Evolutionary conservation across 1,140 invertebrate species (phyloP).

Genomic region (Drosophila erecta): DNA sequence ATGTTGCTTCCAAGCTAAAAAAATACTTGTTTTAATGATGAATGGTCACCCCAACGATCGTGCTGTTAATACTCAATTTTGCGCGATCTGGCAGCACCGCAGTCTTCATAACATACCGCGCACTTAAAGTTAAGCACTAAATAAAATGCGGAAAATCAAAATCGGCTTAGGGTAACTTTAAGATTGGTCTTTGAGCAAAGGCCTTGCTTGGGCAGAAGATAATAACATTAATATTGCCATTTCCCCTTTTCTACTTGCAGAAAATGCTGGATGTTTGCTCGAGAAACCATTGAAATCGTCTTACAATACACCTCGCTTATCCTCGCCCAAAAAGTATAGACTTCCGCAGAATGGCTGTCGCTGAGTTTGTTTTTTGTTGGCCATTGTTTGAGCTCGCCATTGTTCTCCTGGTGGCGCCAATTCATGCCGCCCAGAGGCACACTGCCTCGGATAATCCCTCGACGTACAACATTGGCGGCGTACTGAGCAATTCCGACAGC

Average conservation of each 20-base stretch:
- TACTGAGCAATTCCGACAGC: constrained; percentile 92
- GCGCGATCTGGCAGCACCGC: constrained; percentile 7
- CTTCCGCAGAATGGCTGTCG: constrained; percentile 59
- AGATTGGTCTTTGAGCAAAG: background rate
- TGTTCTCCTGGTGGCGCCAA: constrained; percentile 57
- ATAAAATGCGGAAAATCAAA: too few species aligned
- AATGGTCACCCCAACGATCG: constrained; percentile 2
- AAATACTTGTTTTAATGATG: background rate
- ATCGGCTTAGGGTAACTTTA: background rate
- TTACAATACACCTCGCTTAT: constrained; percentile 42
- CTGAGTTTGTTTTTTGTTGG: constrained; percentile 55
- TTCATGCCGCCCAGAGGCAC: constrained; percentile 66
- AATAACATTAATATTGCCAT: constrained; percentile 6
- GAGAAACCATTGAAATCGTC: constrained; percentile 37
- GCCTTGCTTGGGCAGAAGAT: background rate
- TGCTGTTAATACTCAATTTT: background rate
- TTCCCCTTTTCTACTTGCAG: constrained; percentile 37
- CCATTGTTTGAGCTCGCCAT: constrained; percentile 64
- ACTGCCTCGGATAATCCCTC: constrained; percentile 87
- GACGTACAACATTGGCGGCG: constrained; percentile 94
- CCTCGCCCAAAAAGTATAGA: constrained; percentile 35
- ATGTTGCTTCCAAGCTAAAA: too few species aligned
- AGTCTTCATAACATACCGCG: background rate
- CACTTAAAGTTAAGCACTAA: background rate
- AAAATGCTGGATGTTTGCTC: constrained; percentile 54